Percentiles rank a stretch among this genome's conserved stretches.
These are phyloP conservation scores for Glandiceps talaboti DNA, from an alignment of 53 echinoderm and acorn worm species.

Conservation along the genomic window DNA sequence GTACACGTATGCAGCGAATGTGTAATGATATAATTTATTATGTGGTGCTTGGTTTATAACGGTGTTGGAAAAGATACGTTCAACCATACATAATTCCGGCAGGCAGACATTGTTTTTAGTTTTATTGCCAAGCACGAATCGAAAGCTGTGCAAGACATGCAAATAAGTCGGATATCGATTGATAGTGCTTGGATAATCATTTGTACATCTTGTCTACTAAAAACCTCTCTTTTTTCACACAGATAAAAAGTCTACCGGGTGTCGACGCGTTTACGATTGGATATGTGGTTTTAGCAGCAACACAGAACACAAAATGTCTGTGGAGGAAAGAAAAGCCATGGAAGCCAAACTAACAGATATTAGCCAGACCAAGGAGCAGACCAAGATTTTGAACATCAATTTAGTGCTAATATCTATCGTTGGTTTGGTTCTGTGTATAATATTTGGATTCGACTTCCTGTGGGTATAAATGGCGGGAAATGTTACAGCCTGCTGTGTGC, in stretches of 20 bases:
- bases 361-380: constrained; percentile 38
- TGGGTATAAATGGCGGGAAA: too few relatives aligned
- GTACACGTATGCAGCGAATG: too few relatives aligned
- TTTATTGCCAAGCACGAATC: too few relatives aligned
- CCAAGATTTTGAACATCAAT: constrained; percentile 45
- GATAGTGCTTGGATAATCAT: not conserved
- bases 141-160: not conserved
- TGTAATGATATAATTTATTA: too few relatives aligned
- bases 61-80: too few relatives aligned
- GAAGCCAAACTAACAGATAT: constrained; percentile 45
- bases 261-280: constrained; percentile 41
- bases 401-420: constrained; percentile 5
- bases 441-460: not conserved
- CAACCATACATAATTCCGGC: too few relatives aligned
- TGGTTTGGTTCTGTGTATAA: not conserved
- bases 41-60: too few relatives aligned
- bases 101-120: too few relatives aligned
- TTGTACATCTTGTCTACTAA: not conserved
- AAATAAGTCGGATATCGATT: not conserved
- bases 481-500: too few relatives aligned
- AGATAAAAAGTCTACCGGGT: not conserved
- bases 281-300: constrained; percentile 74
- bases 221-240: not conserved
- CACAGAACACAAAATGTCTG: constrained; percentile 27
- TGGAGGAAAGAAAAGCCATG: constrained; percentile 20